phyloP scores from a whole-genome alignment of 2,888 invertebrate species.

The Anodontia alba region DNA sequence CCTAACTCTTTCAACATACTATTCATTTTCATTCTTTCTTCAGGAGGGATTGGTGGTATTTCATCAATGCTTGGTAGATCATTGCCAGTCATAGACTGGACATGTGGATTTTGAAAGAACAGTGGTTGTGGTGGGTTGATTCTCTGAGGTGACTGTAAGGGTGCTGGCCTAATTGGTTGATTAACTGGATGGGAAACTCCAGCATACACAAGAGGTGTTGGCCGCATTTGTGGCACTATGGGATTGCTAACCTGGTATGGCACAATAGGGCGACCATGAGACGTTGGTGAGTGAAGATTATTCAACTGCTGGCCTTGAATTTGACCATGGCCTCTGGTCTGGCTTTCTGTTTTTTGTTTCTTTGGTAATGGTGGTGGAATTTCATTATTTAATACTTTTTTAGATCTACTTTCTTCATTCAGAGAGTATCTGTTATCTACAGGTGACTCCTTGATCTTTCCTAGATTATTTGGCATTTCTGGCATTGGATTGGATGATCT shows the following conservation, averaged over 20 bases:
- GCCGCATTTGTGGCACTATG: constrained; percentile 66
- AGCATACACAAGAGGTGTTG: constrained; percentile 70
- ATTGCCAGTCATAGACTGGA: constrained; percentile 32
- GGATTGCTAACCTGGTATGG: constrained; percentile 67
- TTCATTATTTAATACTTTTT: constrained; percentile 45
- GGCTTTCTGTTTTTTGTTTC: constrained; percentile 37
- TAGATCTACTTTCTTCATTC: background rate
- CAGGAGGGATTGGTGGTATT: constrained; percentile 64
- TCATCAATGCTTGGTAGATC: constrained; percentile 68
- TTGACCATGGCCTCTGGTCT: constrained; percentile 2
- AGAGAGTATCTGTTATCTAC: constrained; percentile 14
- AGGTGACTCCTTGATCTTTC: constrained; percentile 17
- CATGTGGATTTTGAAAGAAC: constrained; percentile 28
- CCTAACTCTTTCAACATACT: constrained; percentile 74
- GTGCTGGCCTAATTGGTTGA: constrained; percentile 61
- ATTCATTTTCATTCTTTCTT: constrained; percentile 66
- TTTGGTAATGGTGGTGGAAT: constrained; percentile 56
- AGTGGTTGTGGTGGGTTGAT: constrained; percentile 16
- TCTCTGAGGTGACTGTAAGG: constrained; percentile 58
- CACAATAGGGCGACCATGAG: constrained; percentile 53
- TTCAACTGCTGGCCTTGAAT: background rate
- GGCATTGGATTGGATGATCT: constrained; percentile 26
- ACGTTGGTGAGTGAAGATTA: constrained; percentile 16
- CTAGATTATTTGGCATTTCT: constrained; percentile 4
- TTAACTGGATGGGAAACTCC: constrained; percentile 65